A percentile compares a stretch with the other conserved stretches of the same genome.
phyloP scores from a whole-genome alignment of 2,113 vertebrate genomes.

The Hepsetus odoe region DNA sequence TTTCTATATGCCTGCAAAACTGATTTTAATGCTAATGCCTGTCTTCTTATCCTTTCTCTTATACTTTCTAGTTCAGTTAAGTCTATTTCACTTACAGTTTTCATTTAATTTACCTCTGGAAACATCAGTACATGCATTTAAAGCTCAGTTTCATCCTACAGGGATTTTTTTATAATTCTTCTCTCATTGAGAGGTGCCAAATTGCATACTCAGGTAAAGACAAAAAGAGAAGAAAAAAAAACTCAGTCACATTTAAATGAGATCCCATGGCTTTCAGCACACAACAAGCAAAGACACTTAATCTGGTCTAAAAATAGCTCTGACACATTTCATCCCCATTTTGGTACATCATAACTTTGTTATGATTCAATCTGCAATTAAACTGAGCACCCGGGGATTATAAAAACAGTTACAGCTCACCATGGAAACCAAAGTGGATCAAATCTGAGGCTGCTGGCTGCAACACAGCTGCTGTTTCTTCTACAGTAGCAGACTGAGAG shows the following conservation, averaged over 20 bases:
- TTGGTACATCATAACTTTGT: constrained; percentile 47
- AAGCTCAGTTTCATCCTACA: background rate
- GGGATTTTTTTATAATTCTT: background rate
- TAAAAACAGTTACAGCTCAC: constrained; percentile 47
- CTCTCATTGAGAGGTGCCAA: background rate
- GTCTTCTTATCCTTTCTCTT: background rate
- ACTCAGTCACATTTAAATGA: constrained; percentile 29
- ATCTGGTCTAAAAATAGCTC: constrained; percentile 46
- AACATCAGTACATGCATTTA: constrained; percentile 31
- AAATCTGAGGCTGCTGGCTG: constrained; percentile 37
- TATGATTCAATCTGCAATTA: constrained; percentile 56
- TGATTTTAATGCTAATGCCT: background rate
- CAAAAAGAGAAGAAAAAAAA: constrained; percentile 10
- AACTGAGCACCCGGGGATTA: constrained; percentile 49
- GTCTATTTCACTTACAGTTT: background rate
- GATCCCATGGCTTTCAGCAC: constrained; percentile 9
- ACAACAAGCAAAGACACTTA: constrained; percentile 15
- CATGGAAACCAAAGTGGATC: constrained; percentile 51
- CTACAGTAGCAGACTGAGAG: constrained; percentile 34
- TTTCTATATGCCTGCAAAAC: background rate
- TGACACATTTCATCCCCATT: constrained; percentile 32
- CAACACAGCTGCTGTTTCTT: constrained; percentile 17
- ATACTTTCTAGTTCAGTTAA: background rate
- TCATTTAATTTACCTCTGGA: constrained; percentile 32
- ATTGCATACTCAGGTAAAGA: constrained; percentile 8